Base-by-base conservation (phyloP, 2,888 invertebrate genomes). In the Rhagium mordax region DNA sequence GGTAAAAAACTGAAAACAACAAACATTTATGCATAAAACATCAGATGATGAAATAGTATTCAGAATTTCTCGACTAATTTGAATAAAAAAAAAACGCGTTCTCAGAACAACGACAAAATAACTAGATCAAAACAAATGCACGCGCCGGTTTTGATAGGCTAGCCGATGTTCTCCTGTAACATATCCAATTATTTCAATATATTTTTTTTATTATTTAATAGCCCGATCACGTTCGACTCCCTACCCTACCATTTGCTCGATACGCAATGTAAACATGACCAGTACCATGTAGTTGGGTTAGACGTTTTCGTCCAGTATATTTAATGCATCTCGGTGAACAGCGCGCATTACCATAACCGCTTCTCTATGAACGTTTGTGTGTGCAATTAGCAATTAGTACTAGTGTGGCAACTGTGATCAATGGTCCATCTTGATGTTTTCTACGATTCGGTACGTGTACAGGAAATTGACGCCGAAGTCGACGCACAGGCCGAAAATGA, bases 271-370 rank as follows among this genome's bases (percentile, higher is more conserved):
- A n/a, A n/a, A n/a, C n/a, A n/a, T n/a, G n/a, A 13, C n/a, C 41
- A 13, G 41, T 41, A 41, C 41, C 10, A 41, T 41, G n/a, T 13
- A 41, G 18, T 24, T 24, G 29, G n/a, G 53, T 49, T 53, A 41
- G 5, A 7, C 4, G 21, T 65, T 65, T 51, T 53, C 41, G 33
- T 65, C 41, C 33, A 65, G 65, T 65, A 33, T 33, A 33, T 53
- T 65, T 53, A 41, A n/a, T 53, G 13, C 53, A 51, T 33, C 29
- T 33, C 21, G 27, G 18, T 33, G 20, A 53, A 65, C 64, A 49
- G 7, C 27, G 4, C 3, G n/a, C 13, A 8, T 57, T 57, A 7
- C 27, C 24, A 24, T 57, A n/a, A 24, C 15, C 55, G 20, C 8
- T n/a, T 41, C 41, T 5, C 41, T 5, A 10, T 1, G n/a, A 4